Percentiles rank a stretch among this genome's conserved stretches.
phyloP scores from a whole-genome alignment of 1,140 invertebrate species.

The Octopus bimaculoides region DNA sequence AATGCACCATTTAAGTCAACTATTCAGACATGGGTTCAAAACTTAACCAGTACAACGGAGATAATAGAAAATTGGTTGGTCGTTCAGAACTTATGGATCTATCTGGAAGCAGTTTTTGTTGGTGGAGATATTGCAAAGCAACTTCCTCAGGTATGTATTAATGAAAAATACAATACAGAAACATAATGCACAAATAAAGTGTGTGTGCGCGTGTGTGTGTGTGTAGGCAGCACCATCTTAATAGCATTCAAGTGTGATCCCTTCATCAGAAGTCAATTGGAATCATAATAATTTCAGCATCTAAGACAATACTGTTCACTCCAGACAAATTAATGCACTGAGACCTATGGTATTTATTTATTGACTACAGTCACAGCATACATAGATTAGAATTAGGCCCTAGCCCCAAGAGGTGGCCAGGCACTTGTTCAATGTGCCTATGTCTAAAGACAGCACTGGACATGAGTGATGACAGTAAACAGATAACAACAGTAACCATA shows the following conservation, averaged over 20 bases:
- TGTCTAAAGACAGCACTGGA: no score
- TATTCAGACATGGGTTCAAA: conserved; percentile 94
- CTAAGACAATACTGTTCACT: no score
- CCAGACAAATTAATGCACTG: no score
- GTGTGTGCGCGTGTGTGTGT: background rate
- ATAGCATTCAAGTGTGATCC: background rate
- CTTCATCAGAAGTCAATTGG: background rate
- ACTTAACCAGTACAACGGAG: conserved; percentile 94
- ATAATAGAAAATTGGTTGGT: conserved; percentile 93
- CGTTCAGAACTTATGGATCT: conserved; percentile 97
- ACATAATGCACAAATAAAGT: background rate
- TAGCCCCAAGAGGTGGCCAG: no score
- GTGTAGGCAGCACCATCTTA: background rate
- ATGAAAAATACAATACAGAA: background rate
- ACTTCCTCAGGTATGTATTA: conserved; percentile 71
- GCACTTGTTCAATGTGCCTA: no score
- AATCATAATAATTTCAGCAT: no score
- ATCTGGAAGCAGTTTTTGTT: conserved; percentile 92
- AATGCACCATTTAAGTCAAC: conserved; percentile 97
- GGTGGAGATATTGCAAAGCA: conserved; percentile 98
- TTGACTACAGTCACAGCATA: no score
- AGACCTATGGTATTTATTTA: no score
- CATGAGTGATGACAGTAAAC: no score
- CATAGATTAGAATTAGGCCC: no score
- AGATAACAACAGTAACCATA: no score